Base-by-base conservation (phyloP, 2,888 invertebrate genomes). In the Apamea sordens region DNA sequence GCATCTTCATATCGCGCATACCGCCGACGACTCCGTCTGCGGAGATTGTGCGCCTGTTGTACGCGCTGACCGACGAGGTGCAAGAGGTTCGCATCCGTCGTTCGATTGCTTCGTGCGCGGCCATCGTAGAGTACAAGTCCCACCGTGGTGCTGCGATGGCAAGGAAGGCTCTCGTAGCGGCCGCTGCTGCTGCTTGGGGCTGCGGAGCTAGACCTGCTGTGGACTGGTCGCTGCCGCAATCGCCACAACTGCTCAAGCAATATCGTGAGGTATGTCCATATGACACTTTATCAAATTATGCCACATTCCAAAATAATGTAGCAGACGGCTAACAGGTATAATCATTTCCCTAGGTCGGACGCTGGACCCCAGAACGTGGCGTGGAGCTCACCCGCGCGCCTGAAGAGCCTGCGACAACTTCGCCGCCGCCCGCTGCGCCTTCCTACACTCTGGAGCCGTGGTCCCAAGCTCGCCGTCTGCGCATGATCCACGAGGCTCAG, bases 111-210 rank as follows among this genome's bases (percentile, higher is more conserved):
- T 93, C 95, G 3, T 95, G 98, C 70, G 98, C 98, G 88, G 98
- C 98, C 59, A 97, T 98, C 89, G 97, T 98, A 36, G 98, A 98
- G 91, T 98, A 98, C 93, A 97, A 97, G 92, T 96, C 96, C 56
- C 98, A 98, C 94, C 97, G 98, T 86, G 97, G 98, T 41, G 98
- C 97, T 2, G 96, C 96, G 28, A 96, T 96, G 95, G 96, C 96
- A 53, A 93, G 95, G 85, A 96, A 96, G 92, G 95, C 96, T 87
- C 93, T 97, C 84, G 97, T 97, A 89, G 96, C 98, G 56, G 96
- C 97, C 10, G 97, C 97, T 0, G 91, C 95, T 36, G 96, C 96
- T 32, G 96, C 95, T 11, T 96, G 96, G 96, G 96, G 96, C 91
- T 92, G 93, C 88, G 96, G 96, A 68, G 96, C 96, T 68, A 90